Evolutionary conservation across 2,797 vertebrate species (phyloP), one percentile per base, ranked within the genome.

Genomic region (Galagoides demidoff): DNA sequence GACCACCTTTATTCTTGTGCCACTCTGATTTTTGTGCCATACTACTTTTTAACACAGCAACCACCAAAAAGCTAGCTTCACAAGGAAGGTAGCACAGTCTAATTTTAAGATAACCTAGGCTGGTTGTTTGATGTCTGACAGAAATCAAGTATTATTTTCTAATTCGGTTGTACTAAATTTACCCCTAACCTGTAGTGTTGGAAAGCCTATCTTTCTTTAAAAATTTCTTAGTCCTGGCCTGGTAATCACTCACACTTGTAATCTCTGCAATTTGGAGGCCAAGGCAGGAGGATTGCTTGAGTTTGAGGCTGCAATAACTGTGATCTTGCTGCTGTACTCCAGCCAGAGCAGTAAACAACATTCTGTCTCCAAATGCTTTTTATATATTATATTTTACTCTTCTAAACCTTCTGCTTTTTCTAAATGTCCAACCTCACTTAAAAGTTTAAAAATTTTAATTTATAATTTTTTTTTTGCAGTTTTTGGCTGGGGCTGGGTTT

Each of bases 61-160:
- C 43, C 34, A 5, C 63, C 34, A 34, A 17, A 61, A 37, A 71
- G 39, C 43, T 37, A 49, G 64, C 76, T 55, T 45, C 61, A 57
- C 23, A 10, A 59, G 70, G 39, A 52, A 39, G 7, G 19, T 25
- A 19, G 49, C 63, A 10, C 12, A 7, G 12, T 27, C 64, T 66
- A 43, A 45, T 52, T 13, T 29, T 37, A 8, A 23, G 49, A 27
- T 85, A 64, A 86, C 52, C 29, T n/a, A 10, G 0, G 52, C 22
- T 59, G 37, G 3, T 23, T 39, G 63, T 66, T 45, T 9, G 57
- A 74, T 43, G 81, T 45, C 34, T 8, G 7, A 22, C 68, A 63
- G 71, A 66, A 70, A 61, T 74, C 74, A 71, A 55, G 63, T 27
- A 12, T 34, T 68, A 25, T 66, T 83, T 92, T 81, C 85, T 95